Conservation (phyloP, 2,797 vertebrate species). For the Chanos chanos region DNA sequence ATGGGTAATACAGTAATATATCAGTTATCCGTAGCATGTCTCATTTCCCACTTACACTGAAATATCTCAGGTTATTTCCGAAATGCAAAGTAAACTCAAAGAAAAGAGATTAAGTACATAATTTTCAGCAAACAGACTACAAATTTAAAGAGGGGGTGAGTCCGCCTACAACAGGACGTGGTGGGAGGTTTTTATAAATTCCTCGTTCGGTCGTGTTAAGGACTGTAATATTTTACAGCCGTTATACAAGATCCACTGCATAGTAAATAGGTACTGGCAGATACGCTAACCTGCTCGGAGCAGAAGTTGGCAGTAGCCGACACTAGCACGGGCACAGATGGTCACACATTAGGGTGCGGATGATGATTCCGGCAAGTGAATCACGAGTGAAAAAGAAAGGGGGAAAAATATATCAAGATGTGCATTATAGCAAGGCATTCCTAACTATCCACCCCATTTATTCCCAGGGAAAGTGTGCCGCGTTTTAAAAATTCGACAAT, state of each 20-base stretch:
- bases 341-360: conserved; percentile 36
- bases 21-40: no score
- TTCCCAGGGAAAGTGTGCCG: no score
- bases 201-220: not conserved
- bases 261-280: conserved; percentile 16
- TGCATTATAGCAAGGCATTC: conserved; percentile 43
- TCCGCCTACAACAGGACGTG: no score
- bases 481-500: no score
- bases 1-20: no score
- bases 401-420: conserved; percentile 17
- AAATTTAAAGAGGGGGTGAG: no score
- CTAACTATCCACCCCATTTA: not conserved
- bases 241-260: conserved; percentile 8
- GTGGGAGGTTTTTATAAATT: no score
- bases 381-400: conserved; percentile 29
- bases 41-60: no score
- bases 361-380: conserved; percentile 35
- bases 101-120: not conserved
- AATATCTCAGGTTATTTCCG: no score
- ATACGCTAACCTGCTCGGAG: conserved; percentile 3
- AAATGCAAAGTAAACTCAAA: conserved; percentile 1
- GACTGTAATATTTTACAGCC: conserved; percentile 6
- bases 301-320: conserved; percentile 2
- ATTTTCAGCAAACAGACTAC: no score
- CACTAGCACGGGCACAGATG: conserved; percentile 37